These are phyloP conservation scores for Gisinianus flammeolus DNA, from an alignment of 2,888 invertebrate species.

Conservation along the genomic window DNA sequence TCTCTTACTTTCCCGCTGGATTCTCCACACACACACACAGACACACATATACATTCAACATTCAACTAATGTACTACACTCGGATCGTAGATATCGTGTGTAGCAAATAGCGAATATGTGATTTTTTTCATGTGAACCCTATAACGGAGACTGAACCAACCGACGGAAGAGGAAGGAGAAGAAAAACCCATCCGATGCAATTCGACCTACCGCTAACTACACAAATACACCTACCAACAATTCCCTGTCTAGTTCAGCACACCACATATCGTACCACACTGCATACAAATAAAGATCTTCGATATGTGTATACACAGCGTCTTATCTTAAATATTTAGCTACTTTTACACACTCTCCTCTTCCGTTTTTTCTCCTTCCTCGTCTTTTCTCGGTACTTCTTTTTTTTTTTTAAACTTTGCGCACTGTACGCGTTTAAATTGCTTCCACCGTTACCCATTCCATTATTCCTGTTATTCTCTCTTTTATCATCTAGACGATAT, in stretches of 20 bases:
- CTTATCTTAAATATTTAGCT: constrained; percentile 4
- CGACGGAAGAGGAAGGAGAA: background rate
- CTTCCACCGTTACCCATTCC: too few species aligned
- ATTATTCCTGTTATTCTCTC: too few species aligned
- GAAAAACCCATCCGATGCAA: background rate
- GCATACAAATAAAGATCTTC: too few species aligned
- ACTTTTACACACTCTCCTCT: background rate
- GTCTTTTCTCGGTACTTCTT: too few species aligned
- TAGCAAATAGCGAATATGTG: too few species aligned
- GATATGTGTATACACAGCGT: background rate
- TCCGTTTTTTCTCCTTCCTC: too few species aligned
- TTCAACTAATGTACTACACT: background rate
- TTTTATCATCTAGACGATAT: too few species aligned
- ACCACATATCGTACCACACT: too few species aligned
- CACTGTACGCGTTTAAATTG: too few species aligned
- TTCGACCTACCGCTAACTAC: constrained; percentile 31
- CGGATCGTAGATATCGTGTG: too few species aligned
- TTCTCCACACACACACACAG: background rate
- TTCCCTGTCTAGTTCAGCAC: constrained; percentile 12
- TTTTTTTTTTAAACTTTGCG: too few species aligned
- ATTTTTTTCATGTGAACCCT: too few species aligned
- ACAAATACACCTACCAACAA: constrained; percentile 22
- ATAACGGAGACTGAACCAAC: constrained; percentile 1
- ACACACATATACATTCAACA: background rate
- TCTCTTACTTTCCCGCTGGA: background rate